phyloP scores from a whole-genome alignment of 2,797 vertebrate genomes.

The Melanotaenia trifasciata region DNA sequence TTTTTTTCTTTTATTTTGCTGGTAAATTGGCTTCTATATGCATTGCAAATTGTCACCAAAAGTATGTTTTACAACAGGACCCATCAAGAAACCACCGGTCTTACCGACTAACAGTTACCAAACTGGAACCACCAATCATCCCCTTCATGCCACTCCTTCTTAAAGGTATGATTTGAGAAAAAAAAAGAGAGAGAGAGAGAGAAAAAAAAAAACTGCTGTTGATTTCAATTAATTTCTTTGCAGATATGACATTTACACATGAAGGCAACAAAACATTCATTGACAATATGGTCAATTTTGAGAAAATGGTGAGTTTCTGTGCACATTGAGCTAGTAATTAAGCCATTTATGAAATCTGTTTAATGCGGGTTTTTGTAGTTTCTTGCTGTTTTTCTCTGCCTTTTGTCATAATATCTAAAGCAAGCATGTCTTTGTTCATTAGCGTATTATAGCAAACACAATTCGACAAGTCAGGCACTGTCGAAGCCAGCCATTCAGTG shows the following conservation, averaged over 20 bases:
- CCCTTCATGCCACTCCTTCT: slow-evolving; percentile 98
- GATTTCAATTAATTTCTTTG: not conserved
- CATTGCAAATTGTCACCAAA: not conserved
- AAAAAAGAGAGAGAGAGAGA: not conserved
- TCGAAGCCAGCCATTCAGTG: slow-evolving; percentile 95
- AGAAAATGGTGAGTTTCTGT: slow-evolving; percentile 94
- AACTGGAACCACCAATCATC: slow-evolving; percentile 96
- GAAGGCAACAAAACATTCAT: slow-evolving; percentile 97
- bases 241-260: slow-evolving; percentile 99
- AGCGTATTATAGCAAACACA: slow-evolving; percentile 97
- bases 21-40: not conserved
- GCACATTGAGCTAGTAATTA: not conserved
- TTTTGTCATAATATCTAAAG: slow-evolving; percentile 2
- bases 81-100: slow-evolving; percentile 96
- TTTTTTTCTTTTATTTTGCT: not conserved
- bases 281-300: slow-evolving; percentile 96
- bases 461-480: slow-evolving; percentile 94
- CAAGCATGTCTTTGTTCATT: slow-evolving; percentile 25
- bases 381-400: not conserved
- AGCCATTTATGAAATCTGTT: not conserved
- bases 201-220: not conserved
- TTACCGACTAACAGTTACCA: slow-evolving; percentile 94
- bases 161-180: slow-evolving; percentile 86
- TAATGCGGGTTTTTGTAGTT: not conserved
- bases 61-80: slow-evolving; percentile 83